Percentiles rank a stretch among this genome's conserved stretches.
Evolutionary conservation across 2,113 vertebrate species (phyloP).

Genomic region (Ceyx melanurus): DNA sequence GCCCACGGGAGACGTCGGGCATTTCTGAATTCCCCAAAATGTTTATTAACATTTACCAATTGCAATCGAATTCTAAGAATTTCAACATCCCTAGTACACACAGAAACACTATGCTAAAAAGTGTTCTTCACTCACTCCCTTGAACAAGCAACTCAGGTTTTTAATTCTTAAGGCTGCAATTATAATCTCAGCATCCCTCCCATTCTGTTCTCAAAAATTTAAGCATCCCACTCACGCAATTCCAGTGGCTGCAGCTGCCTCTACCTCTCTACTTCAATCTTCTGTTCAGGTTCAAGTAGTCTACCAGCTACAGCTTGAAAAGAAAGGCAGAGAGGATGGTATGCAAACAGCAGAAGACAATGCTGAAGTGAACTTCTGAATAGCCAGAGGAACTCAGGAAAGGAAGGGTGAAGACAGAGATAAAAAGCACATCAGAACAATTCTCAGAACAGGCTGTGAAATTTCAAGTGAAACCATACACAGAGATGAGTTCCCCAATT

Average conservation of each 20-base stretch:
- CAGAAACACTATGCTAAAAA: background rate
- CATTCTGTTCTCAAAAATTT: background rate
- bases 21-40: background rate
- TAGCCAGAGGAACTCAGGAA: background rate
- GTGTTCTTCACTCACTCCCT: background rate
- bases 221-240: accelerated
- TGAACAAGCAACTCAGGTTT: background rate
- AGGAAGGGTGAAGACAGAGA: background rate
- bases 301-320: background rate
- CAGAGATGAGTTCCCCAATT: background rate
- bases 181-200: background rate
- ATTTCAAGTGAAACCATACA: background rate
- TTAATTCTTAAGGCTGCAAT: background rate
- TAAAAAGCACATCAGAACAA: background rate
- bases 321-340: background rate
- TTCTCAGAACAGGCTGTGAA: background rate
- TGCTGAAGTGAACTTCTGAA: background rate
- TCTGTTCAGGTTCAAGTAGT: background rate
- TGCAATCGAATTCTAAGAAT: background rate
- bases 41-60: background rate
- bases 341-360: background rate
- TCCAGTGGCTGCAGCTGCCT: background rate
- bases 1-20: background rate
- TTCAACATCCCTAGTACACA: background rate
- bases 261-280: background rate